Evolutionary conservation across 64 coral and sea anemone genomes (phyloP).

Genomic region (Stichodactyla mertensii): DNA sequence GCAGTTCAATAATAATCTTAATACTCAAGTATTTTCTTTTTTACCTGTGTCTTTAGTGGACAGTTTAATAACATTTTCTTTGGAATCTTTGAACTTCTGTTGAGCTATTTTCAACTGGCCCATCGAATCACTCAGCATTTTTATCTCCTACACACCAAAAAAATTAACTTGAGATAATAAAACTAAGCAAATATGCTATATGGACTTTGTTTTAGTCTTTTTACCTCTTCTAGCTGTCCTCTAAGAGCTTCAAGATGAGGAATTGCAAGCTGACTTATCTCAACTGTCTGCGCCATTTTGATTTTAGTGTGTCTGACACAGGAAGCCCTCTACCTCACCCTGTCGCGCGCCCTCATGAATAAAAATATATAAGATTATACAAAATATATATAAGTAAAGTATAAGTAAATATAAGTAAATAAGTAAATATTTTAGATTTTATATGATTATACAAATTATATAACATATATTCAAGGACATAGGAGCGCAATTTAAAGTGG

Average conservation of each 20-base stretch:
- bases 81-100: conserved; percentile 88
- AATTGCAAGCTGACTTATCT: conserved; percentile 81
- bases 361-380: no score
- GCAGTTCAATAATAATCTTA: background rate
- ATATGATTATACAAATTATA: no score
- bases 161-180: background rate
- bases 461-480: no score
- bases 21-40: background rate
- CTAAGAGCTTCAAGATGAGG: conserved; percentile 85
- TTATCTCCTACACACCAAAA: conserved; percentile 64
- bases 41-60: conserved; percentile 67
- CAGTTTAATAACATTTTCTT: conserved; percentile 87
- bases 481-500: no score
- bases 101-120: conserved; percentile 85
- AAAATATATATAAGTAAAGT: no score
- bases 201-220: background rate
- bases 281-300: conserved; percentile 84
- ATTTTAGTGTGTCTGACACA: conserved; percentile 2
- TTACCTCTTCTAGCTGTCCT: conserved; percentile 78
- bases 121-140: conserved; percentile 87
- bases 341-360: no score
- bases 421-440: no score
- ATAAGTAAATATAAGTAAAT: no score
- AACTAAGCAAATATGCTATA: background rate
- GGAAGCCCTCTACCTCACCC: background rate